phyloP scores from a whole-genome alignment of 2,113 vertebrate genomes.

The Rutilus rutilus region DNA sequence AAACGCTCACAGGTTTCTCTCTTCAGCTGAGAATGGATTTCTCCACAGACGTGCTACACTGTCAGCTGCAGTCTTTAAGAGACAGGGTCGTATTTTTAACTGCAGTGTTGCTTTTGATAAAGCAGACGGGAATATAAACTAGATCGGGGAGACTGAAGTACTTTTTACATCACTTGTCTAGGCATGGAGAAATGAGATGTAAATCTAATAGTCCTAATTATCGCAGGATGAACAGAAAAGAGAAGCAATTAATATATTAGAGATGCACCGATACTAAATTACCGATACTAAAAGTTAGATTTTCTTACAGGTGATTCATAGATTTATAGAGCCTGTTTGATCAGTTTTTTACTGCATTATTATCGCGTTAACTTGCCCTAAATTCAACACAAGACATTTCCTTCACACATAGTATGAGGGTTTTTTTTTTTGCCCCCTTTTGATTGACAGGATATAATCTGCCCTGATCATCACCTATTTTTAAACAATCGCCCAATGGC shows the following conservation, averaged over 20 bases:
- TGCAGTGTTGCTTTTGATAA: slow-evolving; percentile 1
- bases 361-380: too few relatives aligned
- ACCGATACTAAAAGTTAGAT: too few relatives aligned
- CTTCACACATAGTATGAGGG: too few relatives aligned
- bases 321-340: too few relatives aligned
- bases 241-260: slow-evolving; percentile 1
- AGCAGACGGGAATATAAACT: neutral
- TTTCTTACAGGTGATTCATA: too few relatives aligned
- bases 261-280: neutral
- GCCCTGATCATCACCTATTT: neutral
- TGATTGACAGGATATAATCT: too few relatives aligned
- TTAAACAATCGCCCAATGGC: neutral
- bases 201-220: neutral
- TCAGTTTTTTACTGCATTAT: too few relatives aligned
- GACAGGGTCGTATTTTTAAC: neutral
- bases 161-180: neutral
- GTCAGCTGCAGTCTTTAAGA: neutral
- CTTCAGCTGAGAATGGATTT: neutral
- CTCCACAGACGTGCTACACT: neutral
- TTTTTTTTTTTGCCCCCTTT: too few relatives aligned
- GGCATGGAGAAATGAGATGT: neutral
- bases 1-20: slow-evolving; percentile 7
- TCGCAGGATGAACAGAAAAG: neutral
- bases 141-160: neutral
- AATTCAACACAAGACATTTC: too few relatives aligned